Conservation (phyloP, 2,797 vertebrate species). For the Columba guinea region DNA sequence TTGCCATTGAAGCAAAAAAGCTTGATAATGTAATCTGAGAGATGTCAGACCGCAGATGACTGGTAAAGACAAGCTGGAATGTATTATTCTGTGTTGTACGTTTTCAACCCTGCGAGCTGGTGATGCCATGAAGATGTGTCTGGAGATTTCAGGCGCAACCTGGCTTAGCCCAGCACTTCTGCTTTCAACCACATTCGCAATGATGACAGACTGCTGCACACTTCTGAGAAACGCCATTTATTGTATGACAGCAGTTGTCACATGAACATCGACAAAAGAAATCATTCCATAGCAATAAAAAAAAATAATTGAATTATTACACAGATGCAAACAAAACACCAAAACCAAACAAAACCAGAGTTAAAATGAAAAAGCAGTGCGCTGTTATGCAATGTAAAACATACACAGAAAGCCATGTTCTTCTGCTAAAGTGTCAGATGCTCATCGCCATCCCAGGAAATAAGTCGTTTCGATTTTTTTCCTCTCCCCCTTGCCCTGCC, state of each 20-base stretch:
- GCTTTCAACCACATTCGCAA: neutral
- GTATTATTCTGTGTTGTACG: neutral
- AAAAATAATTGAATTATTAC: constrained; percentile 5
- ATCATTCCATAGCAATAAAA: neutral
- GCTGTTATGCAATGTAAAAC: constrained; percentile 5
- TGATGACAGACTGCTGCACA: neutral
- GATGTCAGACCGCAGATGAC: neutral
- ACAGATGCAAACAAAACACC: neutral
- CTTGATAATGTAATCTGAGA: neutral
- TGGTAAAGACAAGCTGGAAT: neutral
- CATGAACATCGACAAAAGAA: neutral
- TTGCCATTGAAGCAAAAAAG: neutral
- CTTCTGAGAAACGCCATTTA: constrained; percentile 55
- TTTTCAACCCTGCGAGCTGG: neutral
- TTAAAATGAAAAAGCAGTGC: neutral
- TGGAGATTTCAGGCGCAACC: neutral
- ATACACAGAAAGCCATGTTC: neutral
- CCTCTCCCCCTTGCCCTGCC: fast-evolving
- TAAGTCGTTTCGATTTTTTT: neutral
- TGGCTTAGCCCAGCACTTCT: neutral
- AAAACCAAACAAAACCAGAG: neutral
- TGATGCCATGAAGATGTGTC: neutral
- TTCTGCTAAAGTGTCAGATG: neutral
- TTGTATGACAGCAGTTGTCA: constrained; percentile 17
- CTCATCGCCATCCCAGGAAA: neutral